Base-by-base conservation (phyloP, 2,888 invertebrate genomes). In the Aethes cnicana region DNA sequence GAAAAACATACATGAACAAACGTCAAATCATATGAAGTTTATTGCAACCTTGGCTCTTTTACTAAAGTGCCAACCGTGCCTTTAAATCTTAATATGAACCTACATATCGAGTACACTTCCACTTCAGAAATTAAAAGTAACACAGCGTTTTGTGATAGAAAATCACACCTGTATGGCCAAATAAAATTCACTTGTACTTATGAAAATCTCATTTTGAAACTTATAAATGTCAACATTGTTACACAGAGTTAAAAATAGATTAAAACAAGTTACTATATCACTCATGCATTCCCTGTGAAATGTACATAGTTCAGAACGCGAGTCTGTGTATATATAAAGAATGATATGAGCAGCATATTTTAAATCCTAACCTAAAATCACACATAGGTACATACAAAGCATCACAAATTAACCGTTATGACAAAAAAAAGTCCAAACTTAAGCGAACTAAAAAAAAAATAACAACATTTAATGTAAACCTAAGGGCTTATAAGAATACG, bases 391-490 rank as follows among this genome's bases (percentile, higher is more conserved):
- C 53, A n/a, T 16, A 32, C 59, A n/a, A 64, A 66, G 59, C 64
- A 63, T 68, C 68, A 69, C 69, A 66, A 59, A 58, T 58, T 54
- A 47, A 52, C 47, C 54, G 57, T 60, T 49, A 57, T 63, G 16
- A 53, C 54, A 58, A 62, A 61, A 61, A 64, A 66, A 72, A 70
- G 72, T 73, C 66, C 65, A 83, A 84, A 83, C 82, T 75, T 84
- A 80, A 78, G 78, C 68, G 36, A 66, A 67, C 63, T 50, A 72
- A 67, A 68, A 65, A 67, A n/a, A 73, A 72, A 72, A 73, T 64
- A 75, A 77, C 77, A 83, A 71, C 67, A 62, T 21, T 37, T 57
- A 59, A 66, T 58, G 56, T 57, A 60, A 60, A 58, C 56, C 53
- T 62, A 63, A 74, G 21, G 21, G 14, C 21, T 32, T n/a, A n/a